These are phyloP conservation scores for Cryptoblepharus egeriae DNA, from an alignment of 2,797 vertebrate genomes.

Conservation along the genomic window DNA sequence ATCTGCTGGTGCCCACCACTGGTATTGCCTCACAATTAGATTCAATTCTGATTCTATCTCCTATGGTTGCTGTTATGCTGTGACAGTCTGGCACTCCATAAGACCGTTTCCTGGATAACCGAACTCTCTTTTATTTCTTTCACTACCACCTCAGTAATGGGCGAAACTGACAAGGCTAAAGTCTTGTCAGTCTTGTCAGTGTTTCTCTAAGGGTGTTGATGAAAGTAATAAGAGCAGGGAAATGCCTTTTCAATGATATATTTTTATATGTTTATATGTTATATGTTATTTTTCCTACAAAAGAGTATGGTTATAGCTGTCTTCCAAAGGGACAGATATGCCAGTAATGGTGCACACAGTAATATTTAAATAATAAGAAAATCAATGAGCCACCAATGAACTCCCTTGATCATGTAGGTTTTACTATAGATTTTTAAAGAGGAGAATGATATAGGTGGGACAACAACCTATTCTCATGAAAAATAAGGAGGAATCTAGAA, in stretches of 20 bases:
- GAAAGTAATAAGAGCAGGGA: background rate
- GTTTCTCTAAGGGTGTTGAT: background rate
- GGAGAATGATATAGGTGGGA: no score
- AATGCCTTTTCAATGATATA: background rate
- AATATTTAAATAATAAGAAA: no score
- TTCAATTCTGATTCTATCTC: background rate
- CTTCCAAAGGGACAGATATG: no score
- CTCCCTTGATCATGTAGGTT: background rate
- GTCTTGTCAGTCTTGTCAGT: no score
- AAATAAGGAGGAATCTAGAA: background rate
- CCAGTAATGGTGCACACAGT: no score
- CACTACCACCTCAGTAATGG: no score
- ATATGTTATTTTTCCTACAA: no score
- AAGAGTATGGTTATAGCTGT: no score
- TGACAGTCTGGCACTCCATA: background rate
- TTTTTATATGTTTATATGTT: background rate
- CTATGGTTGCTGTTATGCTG: background rate
- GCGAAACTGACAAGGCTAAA: no score
- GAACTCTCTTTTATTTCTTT: background rate
- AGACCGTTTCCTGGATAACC: background rate
- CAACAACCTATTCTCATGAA: background rate
- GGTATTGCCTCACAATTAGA: background rate
- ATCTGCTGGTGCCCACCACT: no score
- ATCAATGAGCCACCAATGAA: background rate
- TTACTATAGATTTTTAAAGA: background rate